Conservation (phyloP, 2,113 vertebrate genomes). For the Chionodraco myersi region DNA sequence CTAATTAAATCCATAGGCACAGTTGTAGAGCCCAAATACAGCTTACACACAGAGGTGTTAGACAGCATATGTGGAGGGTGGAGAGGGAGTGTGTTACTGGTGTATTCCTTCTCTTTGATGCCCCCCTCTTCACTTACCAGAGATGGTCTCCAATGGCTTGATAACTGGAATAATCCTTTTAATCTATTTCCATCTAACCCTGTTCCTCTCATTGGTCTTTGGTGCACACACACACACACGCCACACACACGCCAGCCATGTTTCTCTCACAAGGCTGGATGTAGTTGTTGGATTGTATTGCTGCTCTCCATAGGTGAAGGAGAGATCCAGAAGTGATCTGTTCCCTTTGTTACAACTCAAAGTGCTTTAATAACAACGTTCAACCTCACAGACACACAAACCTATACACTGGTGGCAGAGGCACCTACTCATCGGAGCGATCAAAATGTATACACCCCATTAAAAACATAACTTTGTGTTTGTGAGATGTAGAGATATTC, state of each 20-base stretch:
- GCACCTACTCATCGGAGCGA: too few species aligned
- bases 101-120: conserved; percentile 53
- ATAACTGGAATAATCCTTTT: conserved; percentile 80
- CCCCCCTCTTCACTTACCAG: conserved; percentile 69
- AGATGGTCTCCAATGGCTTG: conserved; percentile 77
- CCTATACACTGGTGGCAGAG: too few species aligned
- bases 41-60: conserved; percentile 22
- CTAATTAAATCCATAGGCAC: conserved; percentile 70
- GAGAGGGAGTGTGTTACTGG: not conserved
- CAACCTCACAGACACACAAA: too few species aligned
- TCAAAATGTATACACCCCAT: too few species aligned
- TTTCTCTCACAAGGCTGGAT: not conserved
- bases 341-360: not conserved
- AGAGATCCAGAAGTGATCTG: conserved; percentile 1
- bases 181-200: conserved; percentile 78
- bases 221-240: not conserved
- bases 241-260: conserved; percentile 25
- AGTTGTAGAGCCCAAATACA: conserved; percentile 48
- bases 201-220: conserved; percentile 66
- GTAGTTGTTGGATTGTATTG: conserved; percentile 25
- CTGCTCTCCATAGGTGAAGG: conserved; percentile 14
- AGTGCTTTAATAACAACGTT: too few species aligned
- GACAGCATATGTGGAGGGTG: conserved; percentile 10
- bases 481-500: too few species aligned
- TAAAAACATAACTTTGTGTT: too few species aligned